Base-by-base conservation (phyloP, 2,888 invertebrate species). In the Aphrophora alni region DNA sequence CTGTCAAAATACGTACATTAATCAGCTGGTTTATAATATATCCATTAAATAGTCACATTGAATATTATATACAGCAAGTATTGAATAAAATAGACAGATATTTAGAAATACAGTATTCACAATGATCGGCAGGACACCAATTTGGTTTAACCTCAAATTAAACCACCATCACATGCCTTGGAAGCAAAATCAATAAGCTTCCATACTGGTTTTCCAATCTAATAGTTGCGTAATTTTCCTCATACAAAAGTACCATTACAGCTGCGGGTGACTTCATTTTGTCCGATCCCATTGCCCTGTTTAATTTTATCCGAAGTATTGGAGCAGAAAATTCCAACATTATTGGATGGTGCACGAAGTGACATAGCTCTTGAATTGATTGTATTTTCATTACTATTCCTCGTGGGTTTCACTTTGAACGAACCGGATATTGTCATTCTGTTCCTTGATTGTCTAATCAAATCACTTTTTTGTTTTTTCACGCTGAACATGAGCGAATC, bases 391-490 rank as follows among this genome's bases (percentile, higher is more conserved):
- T 70, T 71, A n/a, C 78, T 75, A 25, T 68, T 68, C 25, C 77
- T 73, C 25, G 68, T 79, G 0, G 84, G 82, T 70, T 83, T 84
- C 24, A 84, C 77, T 26, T 81, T 80, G 10, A 83, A 82, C 7
- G 82, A 82, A 12, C 84, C 80, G 0, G 84, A 82, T 33, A 84
- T 84, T 8, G 83, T 84, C 84, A 84, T 84, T n/a, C 84, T 59
- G 12, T 82, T 84, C 14, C 80, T 80, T 0, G 83, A 82, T 2
- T 82, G 77, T 27, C 80, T 81, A n/a, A 82, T 76, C 0, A 78
- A 76, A 7, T 72, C 80, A 28, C 71, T 81, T 0, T 78, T 81
- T 17, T 73, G 79, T n/a, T 74, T 82, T 0, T 80, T 81, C 33
- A 72, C 78, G 59, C 71, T 69, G n/a, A 69, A 75, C 76, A 76